Base-by-base conservation (phyloP, 2,797 vertebrate species). In the Scarus forsteni region DNA sequence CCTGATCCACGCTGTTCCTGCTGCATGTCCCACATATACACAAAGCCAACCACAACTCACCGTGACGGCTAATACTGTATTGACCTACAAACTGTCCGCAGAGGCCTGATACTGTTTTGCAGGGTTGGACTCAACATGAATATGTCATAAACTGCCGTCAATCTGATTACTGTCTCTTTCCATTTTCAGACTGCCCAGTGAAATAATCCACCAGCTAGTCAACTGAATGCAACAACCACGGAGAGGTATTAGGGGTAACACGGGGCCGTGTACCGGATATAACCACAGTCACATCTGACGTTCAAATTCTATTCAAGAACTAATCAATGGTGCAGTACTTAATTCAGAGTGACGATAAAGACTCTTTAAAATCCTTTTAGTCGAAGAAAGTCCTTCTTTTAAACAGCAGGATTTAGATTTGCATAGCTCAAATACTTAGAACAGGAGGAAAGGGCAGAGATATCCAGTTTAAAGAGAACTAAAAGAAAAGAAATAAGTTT, bases 21-120 rank as follows among this genome's bases (percentile, higher is more conserved):
- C 38, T 60, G 61, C 55, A 53, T 36, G 52, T 34, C 43, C 14
- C 27, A 8, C 7, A 73, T 42, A 57, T n/a, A 74, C 43, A n/a
- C 49, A 54, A 73, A 65, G 71, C 52, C 56, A 81, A 44, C 58
- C 53, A 36, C 60, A 56, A 27, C 35, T 77, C 71, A 73, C 61
- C 61, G 69, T 64, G 64, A 68, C 56, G 40, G 45, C 81, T 91
- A 84, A 93, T 86, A 63, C 87, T 64, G 80, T 81, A 90, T 93
- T 93, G 92, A 89, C 92, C 91, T 83, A 87, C 69, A 92, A 91
- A 90, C 44, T 15, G 10, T 53, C 66, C 57, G 18, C 50, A 71
- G 68, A 72, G 56, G 65, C 50, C 65, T 55, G 52, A 77, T 49
- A 69, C 62, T 27, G 53, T 13, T 58, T 61, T 45, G 59, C 19